Conservation (phyloP, 1,140 invertebrate genomes). For the Ceratina japonica region DNA sequence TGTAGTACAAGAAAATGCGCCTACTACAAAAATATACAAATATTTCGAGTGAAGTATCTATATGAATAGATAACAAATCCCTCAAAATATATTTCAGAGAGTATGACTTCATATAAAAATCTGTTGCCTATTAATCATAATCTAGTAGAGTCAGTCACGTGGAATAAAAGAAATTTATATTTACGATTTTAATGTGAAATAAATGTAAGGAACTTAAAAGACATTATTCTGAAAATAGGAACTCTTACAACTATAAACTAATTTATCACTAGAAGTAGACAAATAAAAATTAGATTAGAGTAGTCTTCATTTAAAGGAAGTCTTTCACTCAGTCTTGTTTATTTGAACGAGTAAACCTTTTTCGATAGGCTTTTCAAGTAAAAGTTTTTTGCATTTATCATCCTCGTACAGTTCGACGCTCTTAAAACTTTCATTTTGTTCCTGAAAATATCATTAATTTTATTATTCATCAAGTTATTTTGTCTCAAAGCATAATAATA, state of each 20-base stretch:
- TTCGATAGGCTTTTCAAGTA: conserved; percentile 57
- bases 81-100: too few species aligned
- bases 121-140: too few species aligned
- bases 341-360: conserved; percentile 50
- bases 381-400: conserved; percentile 34
- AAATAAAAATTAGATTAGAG: too few species aligned
- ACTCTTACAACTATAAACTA: background rate
- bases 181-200: background rate
- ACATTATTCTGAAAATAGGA: background rate
- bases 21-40: too few species aligned
- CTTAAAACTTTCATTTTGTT: conserved; percentile 11
- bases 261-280: background rate
- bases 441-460: conserved; percentile 43
- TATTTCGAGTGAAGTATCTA: too few species aligned
- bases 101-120: too few species aligned
- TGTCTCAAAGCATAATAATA: background rate
- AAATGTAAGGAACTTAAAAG: conserved; percentile 1
- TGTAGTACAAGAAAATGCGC: too few species aligned
- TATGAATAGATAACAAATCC: too few species aligned
- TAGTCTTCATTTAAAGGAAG: too few species aligned
- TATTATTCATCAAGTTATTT: conserved; percentile 8
- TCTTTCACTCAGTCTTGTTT: background rate
- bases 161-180: conserved; percentile 1
- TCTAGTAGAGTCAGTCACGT: background rate
- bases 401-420: conserved; percentile 59